phyloP scores from a whole-genome alignment of 1,140 invertebrate genomes.

The Pachypeltis micranthus region DNA sequence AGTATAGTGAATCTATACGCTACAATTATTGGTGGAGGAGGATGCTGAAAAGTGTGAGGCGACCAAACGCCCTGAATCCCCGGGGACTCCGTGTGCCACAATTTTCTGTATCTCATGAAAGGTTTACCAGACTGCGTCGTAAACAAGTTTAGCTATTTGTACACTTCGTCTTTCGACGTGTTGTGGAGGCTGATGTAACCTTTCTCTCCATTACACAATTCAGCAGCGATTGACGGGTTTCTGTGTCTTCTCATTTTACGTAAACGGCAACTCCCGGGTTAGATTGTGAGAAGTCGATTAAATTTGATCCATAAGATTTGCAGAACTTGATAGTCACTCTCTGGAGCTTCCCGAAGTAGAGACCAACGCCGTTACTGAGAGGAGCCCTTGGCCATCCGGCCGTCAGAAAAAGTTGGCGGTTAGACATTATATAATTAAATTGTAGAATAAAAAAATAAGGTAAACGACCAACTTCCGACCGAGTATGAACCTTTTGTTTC shows the following conservation, averaged over 20 bases:
- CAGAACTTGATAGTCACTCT: constrained; percentile 86
- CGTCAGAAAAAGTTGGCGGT: constrained; percentile 54
- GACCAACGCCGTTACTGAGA: constrained; percentile 71
- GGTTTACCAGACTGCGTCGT: constrained; percentile 57
- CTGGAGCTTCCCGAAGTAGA: constrained; percentile 79
- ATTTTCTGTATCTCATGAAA: constrained; percentile 56
- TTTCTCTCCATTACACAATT: constrained; percentile 81
- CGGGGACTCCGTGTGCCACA: constrained; percentile 72
- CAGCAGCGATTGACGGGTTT: constrained; percentile 60
- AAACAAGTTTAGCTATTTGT: constrained; percentile 70
- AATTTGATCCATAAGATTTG: constrained; percentile 66
- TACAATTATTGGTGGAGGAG: too few relatives aligned
- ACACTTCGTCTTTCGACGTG: constrained; percentile 57
- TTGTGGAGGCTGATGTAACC: constrained; percentile 58
- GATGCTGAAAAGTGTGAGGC: constrained; percentile 68
- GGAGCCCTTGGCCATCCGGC: constrained; percentile 61
- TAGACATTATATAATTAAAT: constrained; percentile 52
- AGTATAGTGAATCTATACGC: too few relatives aligned
- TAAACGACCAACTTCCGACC: too few relatives aligned
- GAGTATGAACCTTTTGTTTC: too few relatives aligned
- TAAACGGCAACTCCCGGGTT: constrained; percentile 87
- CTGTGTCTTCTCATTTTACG: constrained; percentile 77
- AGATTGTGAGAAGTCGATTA: constrained; percentile 69
- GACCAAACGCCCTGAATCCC: constrained; percentile 90
- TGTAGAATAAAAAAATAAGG: too few relatives aligned